A percentile compares a stretch with the other conserved stretches of the same genome.
phyloP scores from a whole-genome alignment of 2,797 vertebrate species.

The Hemitrygon akajei region DNA sequence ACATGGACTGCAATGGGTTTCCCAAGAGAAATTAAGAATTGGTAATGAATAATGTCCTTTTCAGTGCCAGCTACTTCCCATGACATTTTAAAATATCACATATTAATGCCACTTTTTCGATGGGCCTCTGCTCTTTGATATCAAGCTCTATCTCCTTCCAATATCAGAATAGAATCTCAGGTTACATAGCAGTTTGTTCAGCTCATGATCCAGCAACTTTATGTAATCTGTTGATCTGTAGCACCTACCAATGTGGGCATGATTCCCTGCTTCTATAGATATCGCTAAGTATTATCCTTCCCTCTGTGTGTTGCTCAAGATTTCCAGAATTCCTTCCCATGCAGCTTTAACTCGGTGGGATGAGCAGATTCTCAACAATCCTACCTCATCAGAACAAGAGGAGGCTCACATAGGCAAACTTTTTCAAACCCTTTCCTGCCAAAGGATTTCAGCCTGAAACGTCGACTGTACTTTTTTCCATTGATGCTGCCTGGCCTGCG shows the following conservation, averaged over 20 bases:
- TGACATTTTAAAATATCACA: background rate
- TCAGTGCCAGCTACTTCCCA: background rate
- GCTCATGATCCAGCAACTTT: background rate
- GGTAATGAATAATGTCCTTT: background rate
- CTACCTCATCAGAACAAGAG: background rate
- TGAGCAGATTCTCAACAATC: background rate
- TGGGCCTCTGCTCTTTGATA: background rate
- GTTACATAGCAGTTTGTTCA: background rate
- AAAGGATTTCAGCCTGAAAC: too few species aligned
- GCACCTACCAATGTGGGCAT: background rate
- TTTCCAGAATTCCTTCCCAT: background rate
- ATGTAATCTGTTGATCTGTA: background rate
- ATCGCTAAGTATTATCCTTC: background rate
- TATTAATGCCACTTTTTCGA: background rate
- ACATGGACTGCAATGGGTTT: background rate
- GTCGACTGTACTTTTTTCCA: too few species aligned
- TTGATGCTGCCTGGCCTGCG: too few species aligned
- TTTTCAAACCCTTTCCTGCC: too few species aligned
- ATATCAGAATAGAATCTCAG: background rate
- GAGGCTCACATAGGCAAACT: background rate
- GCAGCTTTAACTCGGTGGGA: background rate
- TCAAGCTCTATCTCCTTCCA: background rate
- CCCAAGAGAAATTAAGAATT: background rate
- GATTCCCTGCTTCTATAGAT: background rate
- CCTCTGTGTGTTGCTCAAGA: too few species aligned